Evolutionary conservation across 2,797 vertebrate genomes (phyloP), one percentile per base, ranked within the genome.

Genomic region (Gymnocypris eckloni): DNA sequence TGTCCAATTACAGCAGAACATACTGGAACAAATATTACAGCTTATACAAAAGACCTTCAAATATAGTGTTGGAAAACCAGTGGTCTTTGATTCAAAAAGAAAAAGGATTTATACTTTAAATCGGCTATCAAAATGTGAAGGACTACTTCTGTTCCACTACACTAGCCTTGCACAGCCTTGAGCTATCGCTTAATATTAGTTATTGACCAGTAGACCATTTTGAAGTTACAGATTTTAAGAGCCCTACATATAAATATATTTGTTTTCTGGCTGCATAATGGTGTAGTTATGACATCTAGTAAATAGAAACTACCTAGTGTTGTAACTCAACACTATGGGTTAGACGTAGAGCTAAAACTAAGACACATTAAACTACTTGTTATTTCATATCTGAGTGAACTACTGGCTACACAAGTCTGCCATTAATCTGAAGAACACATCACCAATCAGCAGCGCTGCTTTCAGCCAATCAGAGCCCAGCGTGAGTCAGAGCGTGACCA

Each of bases 401-500:
- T 13, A 0, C 48, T 77, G 59, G 79, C n/a, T 59, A 9, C 52
- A 83, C 18, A 79, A 66, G 73, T 79, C 80, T 52, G 50, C 56
- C 70, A 86, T 28, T 70, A 45, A 64, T 76, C 41, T 52, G 33
- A 66, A 41, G 13, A 86, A 82, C 43, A 79, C 67, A 80, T 85
- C 59, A 64, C 83, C 73, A 72, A 81, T 71, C 79, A 81, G 56
- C 61, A 56, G 45, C 37, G 7, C 59, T 83, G 56, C 70, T 20
- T 72, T 70, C 43, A 73, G 77, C 88, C 88, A 87, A 77, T 86
- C 82, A 86, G 79, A 82, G 69, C 33, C 39, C 54, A 33, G 45
- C 9, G 18, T 82, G 77, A 77, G 73, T 50, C 37, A 41, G 64
- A 41, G 28, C 25, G 43, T 86, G 85, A 88, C 25, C 81, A 80